Percentiles rank a stretch among this genome's conserved stretches.
These are phyloP conservation scores for Lonchura striata DNA, from an alignment of 2,113 vertebrate species.

Conservation along the genomic window DNA sequence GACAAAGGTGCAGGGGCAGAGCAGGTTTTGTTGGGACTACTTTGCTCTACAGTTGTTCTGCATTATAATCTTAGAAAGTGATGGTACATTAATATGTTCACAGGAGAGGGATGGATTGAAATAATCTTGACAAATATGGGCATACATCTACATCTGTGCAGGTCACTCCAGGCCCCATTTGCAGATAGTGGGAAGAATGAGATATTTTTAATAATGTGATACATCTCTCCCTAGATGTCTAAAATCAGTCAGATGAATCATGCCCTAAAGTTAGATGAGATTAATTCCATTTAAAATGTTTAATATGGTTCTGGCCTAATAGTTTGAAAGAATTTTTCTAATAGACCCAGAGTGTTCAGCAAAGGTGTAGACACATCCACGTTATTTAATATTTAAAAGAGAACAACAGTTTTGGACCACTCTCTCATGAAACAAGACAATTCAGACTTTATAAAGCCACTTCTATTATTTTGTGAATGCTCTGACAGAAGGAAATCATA, in stretches of 20 bases:
- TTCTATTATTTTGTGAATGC: not conserved
- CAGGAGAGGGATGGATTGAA: not conserved
- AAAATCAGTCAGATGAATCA: constrained; percentile 2
- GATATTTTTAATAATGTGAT: constrained; percentile 49
- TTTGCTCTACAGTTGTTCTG: not conserved
- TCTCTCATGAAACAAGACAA: not conserved
- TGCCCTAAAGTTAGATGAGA: constrained; percentile 50
- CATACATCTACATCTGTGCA: not conserved
- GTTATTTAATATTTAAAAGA: not conserved
- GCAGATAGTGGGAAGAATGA: constrained; percentile 38
- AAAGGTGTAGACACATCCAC: not conserved
- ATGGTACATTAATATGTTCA: not conserved
- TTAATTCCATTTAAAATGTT: constrained; percentile 46
- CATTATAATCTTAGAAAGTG: not conserved
- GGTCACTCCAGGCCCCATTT: constrained; percentile 37
- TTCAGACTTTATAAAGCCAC: not conserved
- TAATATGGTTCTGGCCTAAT: constrained; percentile 36
- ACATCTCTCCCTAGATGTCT: constrained; percentile 28
- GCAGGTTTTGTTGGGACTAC: not conserved
- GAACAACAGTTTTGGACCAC: not conserved
- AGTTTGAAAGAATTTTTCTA: constrained; percentile 47
- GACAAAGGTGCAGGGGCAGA: not conserved
- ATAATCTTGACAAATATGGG: constrained; percentile 9
- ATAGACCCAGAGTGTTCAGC: not conserved
- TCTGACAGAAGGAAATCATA: not conserved